These are phyloP conservation scores for Dolomedes plantarius DNA, from an alignment of 2,888 invertebrate genomes.

Conservation along the genomic window DNA sequence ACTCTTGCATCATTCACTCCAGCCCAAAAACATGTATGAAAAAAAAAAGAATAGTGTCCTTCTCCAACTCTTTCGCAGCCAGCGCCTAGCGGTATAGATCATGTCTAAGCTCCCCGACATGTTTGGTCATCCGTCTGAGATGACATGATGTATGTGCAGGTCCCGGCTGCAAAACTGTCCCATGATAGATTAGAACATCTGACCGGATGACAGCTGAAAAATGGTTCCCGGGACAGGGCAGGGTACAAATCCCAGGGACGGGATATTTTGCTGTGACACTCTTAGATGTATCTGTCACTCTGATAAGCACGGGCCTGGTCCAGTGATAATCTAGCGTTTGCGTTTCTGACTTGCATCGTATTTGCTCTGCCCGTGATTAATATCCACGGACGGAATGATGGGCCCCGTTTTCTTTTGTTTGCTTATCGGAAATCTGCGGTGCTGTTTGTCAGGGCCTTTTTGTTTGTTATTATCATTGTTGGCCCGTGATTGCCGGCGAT, in stretches of 20 bases:
- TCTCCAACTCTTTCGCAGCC: not conserved
- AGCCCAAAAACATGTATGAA: too few species aligned
- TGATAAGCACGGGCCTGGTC: conserved; percentile 38
- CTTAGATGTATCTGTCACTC: conserved; percentile 59
- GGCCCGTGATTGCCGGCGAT: not conserved
- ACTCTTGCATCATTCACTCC: too few species aligned
- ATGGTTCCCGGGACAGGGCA: conserved; percentile 55
- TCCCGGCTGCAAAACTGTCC: conserved; percentile 15
- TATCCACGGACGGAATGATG: conserved; percentile 31
- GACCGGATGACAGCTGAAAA: conserved; percentile 64
- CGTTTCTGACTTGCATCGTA: conserved; percentile 34
- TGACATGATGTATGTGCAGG: conserved; percentile 1
- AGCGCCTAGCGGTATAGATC: conserved; percentile 6
- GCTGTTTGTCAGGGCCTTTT: not conserved
- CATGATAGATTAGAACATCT: conserved; percentile 66
- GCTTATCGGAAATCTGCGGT: not conserved
- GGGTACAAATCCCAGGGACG: conserved; percentile 54
- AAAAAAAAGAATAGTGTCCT: too few species aligned
- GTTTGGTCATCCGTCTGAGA: not conserved
- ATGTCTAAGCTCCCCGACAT: not conserved
- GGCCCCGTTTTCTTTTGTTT: conserved; percentile 16
- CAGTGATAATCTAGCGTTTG: conserved; percentile 52
- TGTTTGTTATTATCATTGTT: not conserved
- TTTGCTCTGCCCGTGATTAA: conserved; percentile 52
- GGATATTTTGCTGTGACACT: conserved; percentile 66